Evolutionary conservation across 2,797 vertebrate species (phyloP).

Genomic region (Gambelia wislizenii): DNA sequence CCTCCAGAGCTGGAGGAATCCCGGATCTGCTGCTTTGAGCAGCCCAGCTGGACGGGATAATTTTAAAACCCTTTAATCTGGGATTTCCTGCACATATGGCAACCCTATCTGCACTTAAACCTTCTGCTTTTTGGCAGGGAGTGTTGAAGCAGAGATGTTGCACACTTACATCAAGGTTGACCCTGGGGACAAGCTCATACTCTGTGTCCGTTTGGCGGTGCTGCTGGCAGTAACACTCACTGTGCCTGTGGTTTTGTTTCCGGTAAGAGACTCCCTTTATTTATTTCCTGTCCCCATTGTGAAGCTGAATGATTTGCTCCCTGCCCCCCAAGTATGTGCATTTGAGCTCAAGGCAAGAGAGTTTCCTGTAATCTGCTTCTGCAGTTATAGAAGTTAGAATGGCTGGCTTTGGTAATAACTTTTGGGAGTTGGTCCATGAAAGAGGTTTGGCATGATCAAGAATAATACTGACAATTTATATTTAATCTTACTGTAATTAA

Average conservation of each 20-base stretch:
- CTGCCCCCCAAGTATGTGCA: background rate
- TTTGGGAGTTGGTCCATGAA: background rate
- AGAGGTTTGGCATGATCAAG: background rate
- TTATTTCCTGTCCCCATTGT: background rate
- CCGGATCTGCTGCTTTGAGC: too few relatives aligned
- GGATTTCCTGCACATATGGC: too few relatives aligned
- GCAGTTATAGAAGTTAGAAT: background rate
- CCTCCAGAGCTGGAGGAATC: too few relatives aligned
- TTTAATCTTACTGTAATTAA: background rate
- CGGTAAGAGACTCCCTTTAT: conserved; percentile 79
- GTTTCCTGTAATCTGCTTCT: background rate
- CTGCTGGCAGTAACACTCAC: conserved; percentile 96
- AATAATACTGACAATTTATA: background rate
- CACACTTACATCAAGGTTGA: conserved; percentile 96
- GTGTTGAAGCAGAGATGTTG: conserved; percentile 92
- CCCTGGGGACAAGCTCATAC: conserved; percentile 90
- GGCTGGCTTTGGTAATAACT: background rate
- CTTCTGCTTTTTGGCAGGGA: conserved; percentile 74
- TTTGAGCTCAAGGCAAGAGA: background rate
- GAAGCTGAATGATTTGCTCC: background rate
- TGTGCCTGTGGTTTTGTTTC: conserved; percentile 96
- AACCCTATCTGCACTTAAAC: too few relatives aligned
- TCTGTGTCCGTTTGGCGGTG: conserved; percentile 95
- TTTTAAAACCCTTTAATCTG: too few relatives aligned
- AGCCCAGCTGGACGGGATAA: too few relatives aligned